phyloP scores from a whole-genome alignment of 2,113 vertebrate genomes.

The Antigone vipio region DNA sequence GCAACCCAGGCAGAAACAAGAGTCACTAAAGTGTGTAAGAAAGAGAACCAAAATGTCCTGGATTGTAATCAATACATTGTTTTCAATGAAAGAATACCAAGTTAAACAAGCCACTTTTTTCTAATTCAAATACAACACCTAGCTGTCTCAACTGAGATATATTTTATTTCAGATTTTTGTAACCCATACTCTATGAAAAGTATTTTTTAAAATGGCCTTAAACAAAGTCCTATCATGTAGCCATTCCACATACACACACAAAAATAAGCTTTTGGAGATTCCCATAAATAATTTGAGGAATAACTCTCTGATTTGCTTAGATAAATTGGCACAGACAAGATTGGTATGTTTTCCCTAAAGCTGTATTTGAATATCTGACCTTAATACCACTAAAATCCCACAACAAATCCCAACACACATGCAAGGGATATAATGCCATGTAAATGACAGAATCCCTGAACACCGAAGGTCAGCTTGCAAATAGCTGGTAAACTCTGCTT shows the following conservation, averaged over 20 bases:
- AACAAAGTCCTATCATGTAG: background rate
- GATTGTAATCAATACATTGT: background rate
- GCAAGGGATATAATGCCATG: background rate
- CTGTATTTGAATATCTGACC: background rate
- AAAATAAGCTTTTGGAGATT: background rate
- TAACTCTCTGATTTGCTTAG: background rate
- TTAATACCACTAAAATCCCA: conserved; percentile 15
- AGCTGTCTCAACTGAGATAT: background rate
- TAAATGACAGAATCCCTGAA: background rate
- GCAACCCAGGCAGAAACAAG: background rate
- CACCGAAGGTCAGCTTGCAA: background rate
- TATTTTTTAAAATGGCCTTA: background rate
- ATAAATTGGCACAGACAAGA: background rate
- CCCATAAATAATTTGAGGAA: background rate
- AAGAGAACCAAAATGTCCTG: background rate
- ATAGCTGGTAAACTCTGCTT: background rate
- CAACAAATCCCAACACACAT: background rate
- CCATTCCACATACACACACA: background rate
- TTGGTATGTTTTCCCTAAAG: background rate
- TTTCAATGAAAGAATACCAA: background rate
- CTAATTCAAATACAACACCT: background rate
- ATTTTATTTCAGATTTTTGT: background rate
- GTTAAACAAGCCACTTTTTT: background rate
- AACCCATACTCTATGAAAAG: background rate
- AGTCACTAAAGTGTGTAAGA: background rate